Evolutionary conservation across 2,888 invertebrate genomes (phyloP), one percentile per base, ranked within the genome.

Genomic region (Gymnosoma rotundatum): DNA sequence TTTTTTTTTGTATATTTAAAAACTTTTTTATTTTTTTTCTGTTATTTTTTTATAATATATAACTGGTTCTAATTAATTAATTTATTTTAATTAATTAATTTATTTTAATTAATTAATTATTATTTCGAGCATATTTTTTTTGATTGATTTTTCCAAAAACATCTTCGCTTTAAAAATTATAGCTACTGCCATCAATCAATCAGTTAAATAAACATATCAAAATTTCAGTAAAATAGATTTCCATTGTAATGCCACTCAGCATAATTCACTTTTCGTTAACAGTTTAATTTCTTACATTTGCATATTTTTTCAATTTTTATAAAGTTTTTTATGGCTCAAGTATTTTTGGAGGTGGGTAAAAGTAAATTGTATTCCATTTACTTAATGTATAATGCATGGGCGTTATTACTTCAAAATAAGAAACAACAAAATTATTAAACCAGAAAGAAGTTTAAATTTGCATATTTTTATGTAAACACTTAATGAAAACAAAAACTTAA

Each of bases 331-430:
- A 25, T 52, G 42, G 7, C 32, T 8, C 21, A 63, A 63, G 25
- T 74, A 48, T 66, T 42, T 70, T 70, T 60, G 58, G 38, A 52
- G 58, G 58, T 60, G 72, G 64, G 10, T 64, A 38, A 18, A 67
- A 79, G 72, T 58, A 72, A 36, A 56, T 70, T 14, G 66, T 54
- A 48, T 64, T 48, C 38, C 64, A 67, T 38, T 73, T 60, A 67
- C 18, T 66, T 38, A 66, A 80, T 80, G 52, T 73, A 79, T 79
- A 38, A 79, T 73, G 74, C 61, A 74, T 67, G 80, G 80, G 80
- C 61, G 80, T 67, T 63, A 48, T 69, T 48, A 54, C 21, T 69
- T 25, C 3, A 3, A 25, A 67, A 32, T 42, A 42, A 12, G 38
- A 42, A 12, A 42, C 10, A 12, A 10, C 10, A 61, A 52, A 52